Evolutionary conservation across 2,113 vertebrate genomes (phyloP).

Genomic region (Heterochromis multidens): DNA sequence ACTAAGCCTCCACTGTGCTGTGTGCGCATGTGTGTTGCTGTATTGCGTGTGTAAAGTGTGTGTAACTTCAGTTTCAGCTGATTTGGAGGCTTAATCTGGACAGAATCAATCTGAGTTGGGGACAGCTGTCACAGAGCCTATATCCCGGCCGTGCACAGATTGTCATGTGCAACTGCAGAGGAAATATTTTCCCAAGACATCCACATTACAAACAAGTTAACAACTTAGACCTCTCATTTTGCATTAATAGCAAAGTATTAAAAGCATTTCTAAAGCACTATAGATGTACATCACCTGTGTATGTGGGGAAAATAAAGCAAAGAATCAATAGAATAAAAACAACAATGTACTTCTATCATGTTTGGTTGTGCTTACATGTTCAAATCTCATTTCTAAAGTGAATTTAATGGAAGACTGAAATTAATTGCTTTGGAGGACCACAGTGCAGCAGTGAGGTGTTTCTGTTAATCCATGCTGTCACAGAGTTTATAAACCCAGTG

Average conservation of each 20-base stretch:
- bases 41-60: conserved; percentile 1
- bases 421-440: neutral
- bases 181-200: neutral
- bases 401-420: neutral
- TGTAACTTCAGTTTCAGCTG: conserved; percentile 15
- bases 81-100: conserved; percentile 53
- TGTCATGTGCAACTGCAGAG: conserved; percentile 9
- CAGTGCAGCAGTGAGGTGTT: neutral
- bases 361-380: neutral
- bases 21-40: neutral
- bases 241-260: neutral
- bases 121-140: conserved; percentile 46
- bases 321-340: neutral
- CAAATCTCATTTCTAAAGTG: neutral
- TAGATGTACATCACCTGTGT: neutral
- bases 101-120: conserved; percentile 35
- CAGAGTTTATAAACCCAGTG: neutral
- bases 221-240: neutral
- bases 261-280: neutral
- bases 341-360: neutral
- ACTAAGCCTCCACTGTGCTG: neutral
- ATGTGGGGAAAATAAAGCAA: fast-evolving
- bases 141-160: neutral
- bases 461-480: neutral
- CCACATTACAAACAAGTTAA: neutral